Evolutionary conservation across 2,888 invertebrate species (phyloP), one percentile per base, ranked within the genome.

Genomic region (Kryphioiulus occultus): DNA sequence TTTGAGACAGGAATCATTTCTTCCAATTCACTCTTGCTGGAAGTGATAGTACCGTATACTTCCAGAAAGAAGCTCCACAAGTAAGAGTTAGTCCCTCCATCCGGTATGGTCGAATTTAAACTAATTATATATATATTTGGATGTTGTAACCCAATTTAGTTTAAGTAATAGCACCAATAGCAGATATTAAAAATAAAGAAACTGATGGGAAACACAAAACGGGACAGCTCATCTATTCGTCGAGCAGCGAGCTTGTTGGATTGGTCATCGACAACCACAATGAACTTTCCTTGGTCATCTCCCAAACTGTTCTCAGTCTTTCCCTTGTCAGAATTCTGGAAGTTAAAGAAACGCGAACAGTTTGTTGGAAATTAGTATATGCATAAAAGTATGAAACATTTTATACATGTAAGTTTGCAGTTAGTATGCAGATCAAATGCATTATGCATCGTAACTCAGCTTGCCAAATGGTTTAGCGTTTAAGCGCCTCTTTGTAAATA

Each of bases 161-260:
- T 78, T 19, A 85, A 85, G 88, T 93, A 93, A 90, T 93, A 93
- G 10, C 92, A 91, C 93, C 93, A 93, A 90, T 93, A 93, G 89
- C 92, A 90, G 82, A 92, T 89, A 89, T 93, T 93, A 90, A 93
- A 93, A 82, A 92, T 88, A 83, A 91, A 91, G 89, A 93, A 93
- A 19, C 92, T 91, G 42, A 92, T 88, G 4, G 93, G 93, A 89
- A 93, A 93, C 85, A 91, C 90, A 85, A 92, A 90, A 87, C 93
- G 91, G 88, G 92, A 92, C 87, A 91, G 91, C 89, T 92, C 92
- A 90, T 93, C 93, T 86, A 93, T 92, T 87, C 90, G 17, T 5
- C 87, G 84, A 87, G 87, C 84, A n/a, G 44, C 85, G 7, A 53
- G 44, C 32, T 87, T 87, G 53, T 87, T 87, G 44, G 39, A 22